Evolutionary conservation across 2,797 vertebrate species (phyloP).

Genomic region (Simalia tracyae): DNA sequence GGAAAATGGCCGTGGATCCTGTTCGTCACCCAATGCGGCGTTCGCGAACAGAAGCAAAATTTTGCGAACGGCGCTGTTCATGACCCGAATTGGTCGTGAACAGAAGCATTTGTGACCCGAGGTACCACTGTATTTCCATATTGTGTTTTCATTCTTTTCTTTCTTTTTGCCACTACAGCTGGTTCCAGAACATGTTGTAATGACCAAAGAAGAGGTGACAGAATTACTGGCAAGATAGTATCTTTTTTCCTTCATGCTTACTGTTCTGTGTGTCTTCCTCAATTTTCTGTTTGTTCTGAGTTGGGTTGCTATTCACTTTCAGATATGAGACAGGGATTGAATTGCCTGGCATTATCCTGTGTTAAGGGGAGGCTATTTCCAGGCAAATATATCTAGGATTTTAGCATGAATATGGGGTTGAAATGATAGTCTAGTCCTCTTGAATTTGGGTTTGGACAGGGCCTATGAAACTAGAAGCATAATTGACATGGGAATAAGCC

Average conservation of each 20-base stretch:
- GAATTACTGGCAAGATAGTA: conserved; percentile 96
- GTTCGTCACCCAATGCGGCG: too few relatives aligned
- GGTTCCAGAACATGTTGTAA: conserved; percentile 95
- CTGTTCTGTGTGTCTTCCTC: not conserved
- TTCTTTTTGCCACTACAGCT: conserved; percentile 73
- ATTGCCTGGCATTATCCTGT: not conserved
- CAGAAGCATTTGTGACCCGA: too few relatives aligned
- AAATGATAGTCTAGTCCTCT: not conserved
- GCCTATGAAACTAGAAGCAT: not conserved
- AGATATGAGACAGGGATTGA: not conserved
- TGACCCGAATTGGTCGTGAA: too few relatives aligned
- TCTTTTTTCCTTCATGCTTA: conserved; percentile 73
- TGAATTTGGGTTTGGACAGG: not conserved
- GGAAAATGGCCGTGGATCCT: too few relatives aligned
- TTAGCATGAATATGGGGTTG: not conserved
- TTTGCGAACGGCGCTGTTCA: too few relatives aligned
- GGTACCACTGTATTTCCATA: not conserved
- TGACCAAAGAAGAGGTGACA: conserved; percentile 95
- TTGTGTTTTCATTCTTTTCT: not conserved
- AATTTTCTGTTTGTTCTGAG: not conserved
- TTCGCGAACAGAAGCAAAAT: too few relatives aligned
- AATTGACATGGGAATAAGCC: not conserved
- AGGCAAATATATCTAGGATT: not conserved
- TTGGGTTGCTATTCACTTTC: not conserved
- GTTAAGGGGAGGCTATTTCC: not conserved